A percentile compares a stretch with the other conserved stretches of the same genome.
Evolutionary conservation across 1,140 invertebrate genomes (phyloP).

Genomic region (Diploscapter pachys): DNA sequence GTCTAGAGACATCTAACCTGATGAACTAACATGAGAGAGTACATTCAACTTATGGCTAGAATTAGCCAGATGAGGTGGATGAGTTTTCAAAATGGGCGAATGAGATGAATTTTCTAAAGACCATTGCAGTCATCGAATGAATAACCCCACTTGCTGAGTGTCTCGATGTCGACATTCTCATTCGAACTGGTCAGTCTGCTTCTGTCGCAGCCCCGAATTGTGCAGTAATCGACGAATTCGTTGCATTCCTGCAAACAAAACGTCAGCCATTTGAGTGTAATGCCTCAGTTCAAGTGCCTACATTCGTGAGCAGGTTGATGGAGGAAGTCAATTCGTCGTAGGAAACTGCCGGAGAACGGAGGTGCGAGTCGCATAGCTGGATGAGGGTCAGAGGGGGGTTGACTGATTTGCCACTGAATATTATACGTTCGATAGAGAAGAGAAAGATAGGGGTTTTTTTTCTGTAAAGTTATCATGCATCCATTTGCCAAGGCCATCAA

Average conservation of each 20-base stretch:
- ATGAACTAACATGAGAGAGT: too few species aligned
- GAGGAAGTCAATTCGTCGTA: background rate
- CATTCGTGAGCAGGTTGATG: background rate
- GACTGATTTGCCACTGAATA: background rate
- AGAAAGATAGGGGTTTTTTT: too few species aligned
- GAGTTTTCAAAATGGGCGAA: slow-evolving; percentile 6
- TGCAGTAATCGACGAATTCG: slow-evolving; percentile 28
- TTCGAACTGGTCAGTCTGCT: background rate
- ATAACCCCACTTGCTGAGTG: too few species aligned
- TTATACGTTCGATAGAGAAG: too few species aligned
- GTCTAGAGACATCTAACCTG: too few species aligned
- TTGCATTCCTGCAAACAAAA: slow-evolving; percentile 22
- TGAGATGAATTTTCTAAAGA: slow-evolving; percentile 1
- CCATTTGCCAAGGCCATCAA: too few species aligned
- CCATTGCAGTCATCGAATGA: too few species aligned
- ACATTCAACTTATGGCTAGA: too few species aligned
- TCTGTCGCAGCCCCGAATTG: slow-evolving; percentile 10
- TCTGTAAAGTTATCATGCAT: too few species aligned
- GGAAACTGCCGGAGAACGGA: background rate
- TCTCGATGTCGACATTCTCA: slow-evolving; percentile 9
- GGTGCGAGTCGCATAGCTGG: background rate
- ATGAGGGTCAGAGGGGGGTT: background rate
- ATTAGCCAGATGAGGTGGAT: background rate
- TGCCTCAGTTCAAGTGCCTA: background rate
- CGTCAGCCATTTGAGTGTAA: background rate